Percentiles rank a stretch among this genome's conserved stretches.
Evolutionary conservation across 2,888 invertebrate genomes (phyloP).

Genomic region (Acanthoscelides obtectus): DNA sequence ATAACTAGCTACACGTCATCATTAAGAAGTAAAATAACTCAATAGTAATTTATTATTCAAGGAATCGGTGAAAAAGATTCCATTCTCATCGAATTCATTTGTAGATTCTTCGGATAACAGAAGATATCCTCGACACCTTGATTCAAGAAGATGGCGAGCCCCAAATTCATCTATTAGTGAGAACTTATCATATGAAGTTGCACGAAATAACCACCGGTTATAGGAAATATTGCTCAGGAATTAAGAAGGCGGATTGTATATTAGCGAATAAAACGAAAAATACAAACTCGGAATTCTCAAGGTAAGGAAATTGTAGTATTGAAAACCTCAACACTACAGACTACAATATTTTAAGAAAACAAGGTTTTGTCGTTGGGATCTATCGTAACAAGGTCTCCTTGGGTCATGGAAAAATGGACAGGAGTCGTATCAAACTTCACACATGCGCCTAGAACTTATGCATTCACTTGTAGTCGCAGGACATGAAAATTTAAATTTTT

Average conservation of each 20-base stretch:
- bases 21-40: too few species aligned
- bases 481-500: not conserved
- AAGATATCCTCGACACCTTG: slow-evolving; percentile 73
- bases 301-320: slow-evolving; percentile 30
- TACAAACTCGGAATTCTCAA: slow-evolving; percentile 72
- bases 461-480: not conserved
- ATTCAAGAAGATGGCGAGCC: slow-evolving; percentile 71
- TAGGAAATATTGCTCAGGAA: slow-evolving; percentile 76
- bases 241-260: slow-evolving; percentile 81
- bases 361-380: too few species aligned
- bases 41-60: too few species aligned
- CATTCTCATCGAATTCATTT: too few species aligned
- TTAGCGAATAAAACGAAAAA: slow-evolving; percentile 71
- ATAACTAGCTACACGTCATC: too few species aligned
- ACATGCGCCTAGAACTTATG: too few species aligned
- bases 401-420: too few species aligned
- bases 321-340: not conserved
- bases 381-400: too few species aligned
- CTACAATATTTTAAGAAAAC: too few species aligned
- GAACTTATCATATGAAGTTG: slow-evolving; percentile 69
- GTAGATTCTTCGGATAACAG: slow-evolving; percentile 68
- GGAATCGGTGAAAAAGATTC: too few species aligned
- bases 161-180: slow-evolving; percentile 61
- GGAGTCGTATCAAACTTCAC: too few species aligned
- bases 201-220: slow-evolving; percentile 72